These are phyloP conservation scores for Rotaria macrura DNA, from an alignment of 2,888 invertebrate genomes.

Conservation along the genomic window DNA sequence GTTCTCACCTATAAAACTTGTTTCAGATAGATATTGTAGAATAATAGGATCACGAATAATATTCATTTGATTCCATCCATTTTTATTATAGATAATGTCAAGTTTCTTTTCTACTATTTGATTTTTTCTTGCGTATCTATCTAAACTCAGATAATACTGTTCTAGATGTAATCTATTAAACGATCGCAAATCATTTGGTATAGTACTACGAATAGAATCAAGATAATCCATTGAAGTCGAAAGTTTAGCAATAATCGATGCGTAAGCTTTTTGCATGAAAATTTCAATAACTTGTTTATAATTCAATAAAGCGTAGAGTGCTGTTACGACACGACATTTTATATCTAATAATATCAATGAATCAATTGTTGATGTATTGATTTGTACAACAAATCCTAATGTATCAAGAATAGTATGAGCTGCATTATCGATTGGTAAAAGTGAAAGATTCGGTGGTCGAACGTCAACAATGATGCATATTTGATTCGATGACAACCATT, in stretches of 20 bases:
- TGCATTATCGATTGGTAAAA: neutral
- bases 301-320: neutral
- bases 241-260: neutral
- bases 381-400: neutral
- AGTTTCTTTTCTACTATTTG: neutral
- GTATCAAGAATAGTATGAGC: neutral
- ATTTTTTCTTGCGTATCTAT: neutral
- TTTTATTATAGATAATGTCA: neutral
- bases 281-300: neutral
- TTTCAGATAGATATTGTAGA: neutral
- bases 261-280: neutral
- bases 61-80: neutral
- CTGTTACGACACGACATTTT: neutral
- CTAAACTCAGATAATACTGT: neutral
- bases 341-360: neutral
- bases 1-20: neutral
- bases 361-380: neutral
- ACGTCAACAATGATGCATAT: neutral
- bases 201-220: neutral
- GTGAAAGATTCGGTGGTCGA: neutral
- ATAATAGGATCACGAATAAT: neutral
- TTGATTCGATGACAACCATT: neutral
- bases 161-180: neutral
- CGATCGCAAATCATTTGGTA: neutral
- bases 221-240: too few species aligned